Conservation (phyloP, 1,140 invertebrate genomes). For the Brachionus calyciflorus region DNA sequence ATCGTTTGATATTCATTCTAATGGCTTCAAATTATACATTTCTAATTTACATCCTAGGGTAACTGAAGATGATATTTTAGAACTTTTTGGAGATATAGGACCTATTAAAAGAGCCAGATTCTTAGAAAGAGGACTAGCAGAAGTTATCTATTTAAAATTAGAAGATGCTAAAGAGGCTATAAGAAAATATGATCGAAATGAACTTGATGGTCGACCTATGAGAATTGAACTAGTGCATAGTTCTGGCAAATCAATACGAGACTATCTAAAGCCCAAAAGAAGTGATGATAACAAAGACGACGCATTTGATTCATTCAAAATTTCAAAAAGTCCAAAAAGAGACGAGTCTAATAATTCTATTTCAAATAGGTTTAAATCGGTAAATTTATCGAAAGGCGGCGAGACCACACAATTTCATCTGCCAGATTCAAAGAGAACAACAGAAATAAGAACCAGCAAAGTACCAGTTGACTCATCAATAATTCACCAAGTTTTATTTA, state of each 20-base stretch:
- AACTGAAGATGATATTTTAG: constrained; percentile 81
- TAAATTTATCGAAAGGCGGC: background rate
- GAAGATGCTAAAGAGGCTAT: constrained; percentile 82
- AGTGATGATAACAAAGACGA: no score
- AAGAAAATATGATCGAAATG: constrained; percentile 83
- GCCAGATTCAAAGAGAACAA: constrained; percentile 45
- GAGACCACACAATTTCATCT: constrained; percentile 4
- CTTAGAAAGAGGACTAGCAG: constrained; percentile 78
- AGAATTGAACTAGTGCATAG: constrained; percentile 22
- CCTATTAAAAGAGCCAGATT: constrained; percentile 76
- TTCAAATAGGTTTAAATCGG: constrained; percentile 2
- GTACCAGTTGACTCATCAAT: constrained; percentile 50
- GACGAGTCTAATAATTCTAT: background rate
- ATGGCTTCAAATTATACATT: constrained; percentile 63
- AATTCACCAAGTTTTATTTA: constrained; percentile 55
- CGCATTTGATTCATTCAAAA: no score
- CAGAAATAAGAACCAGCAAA: constrained; percentile 34
- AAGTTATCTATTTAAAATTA: constrained; percentile 79
- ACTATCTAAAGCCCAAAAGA: background rate
- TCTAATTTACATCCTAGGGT: constrained; percentile 80
- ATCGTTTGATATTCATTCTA: background rate
- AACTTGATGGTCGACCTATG: constrained; percentile 69
- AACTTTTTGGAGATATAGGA: constrained; percentile 86
- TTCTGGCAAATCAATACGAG: constrained; percentile 4
- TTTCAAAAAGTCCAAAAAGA: background rate